Evolutionary conservation across 1,140 invertebrate species (phyloP).

Genomic region (Tyrophagus putrescentiae): DNA sequence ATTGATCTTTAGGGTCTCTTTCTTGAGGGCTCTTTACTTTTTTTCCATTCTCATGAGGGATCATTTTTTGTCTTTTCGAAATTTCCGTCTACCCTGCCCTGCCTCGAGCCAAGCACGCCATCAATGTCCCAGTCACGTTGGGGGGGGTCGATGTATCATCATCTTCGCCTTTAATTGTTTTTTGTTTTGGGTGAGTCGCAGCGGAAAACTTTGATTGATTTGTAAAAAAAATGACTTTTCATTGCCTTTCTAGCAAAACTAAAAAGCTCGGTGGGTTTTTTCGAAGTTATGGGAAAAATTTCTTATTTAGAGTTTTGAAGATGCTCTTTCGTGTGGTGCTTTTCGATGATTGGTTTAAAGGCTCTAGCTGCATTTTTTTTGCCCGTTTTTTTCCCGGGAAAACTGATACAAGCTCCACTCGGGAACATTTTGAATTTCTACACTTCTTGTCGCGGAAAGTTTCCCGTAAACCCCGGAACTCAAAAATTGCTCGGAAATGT

Average conservation of each 20-base stretch:
- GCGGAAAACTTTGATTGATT: too few species aligned
- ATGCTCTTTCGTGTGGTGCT: not conserved
- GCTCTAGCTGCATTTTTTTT: not conserved
- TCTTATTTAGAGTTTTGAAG: too few species aligned
- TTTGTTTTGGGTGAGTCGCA: too few species aligned
- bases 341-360: not conserved
- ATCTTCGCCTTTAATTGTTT: too few species aligned
- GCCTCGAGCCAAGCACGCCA: too few species aligned
- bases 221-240: not conserved
- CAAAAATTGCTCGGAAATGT: slow-evolving; percentile 8
- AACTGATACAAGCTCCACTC: slow-evolving; percentile 3
- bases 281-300: too few species aligned
- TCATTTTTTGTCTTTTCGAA: too few species aligned
- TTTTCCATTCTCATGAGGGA: not conserved
- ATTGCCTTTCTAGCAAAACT: not conserved
- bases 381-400: not conserved
- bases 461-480: not conserved
- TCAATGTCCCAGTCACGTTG: too few species aligned
- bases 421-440: slow-evolving; percentile 14
- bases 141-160: too few species aligned
- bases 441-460: not conserved
- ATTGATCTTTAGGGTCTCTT: not conserved
- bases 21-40: not conserved
- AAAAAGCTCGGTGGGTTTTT: too few species aligned
- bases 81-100: too few species aligned